Base-by-base conservation (phyloP, 2,113 vertebrate species). In the Nannobrachium achirus region DNA sequence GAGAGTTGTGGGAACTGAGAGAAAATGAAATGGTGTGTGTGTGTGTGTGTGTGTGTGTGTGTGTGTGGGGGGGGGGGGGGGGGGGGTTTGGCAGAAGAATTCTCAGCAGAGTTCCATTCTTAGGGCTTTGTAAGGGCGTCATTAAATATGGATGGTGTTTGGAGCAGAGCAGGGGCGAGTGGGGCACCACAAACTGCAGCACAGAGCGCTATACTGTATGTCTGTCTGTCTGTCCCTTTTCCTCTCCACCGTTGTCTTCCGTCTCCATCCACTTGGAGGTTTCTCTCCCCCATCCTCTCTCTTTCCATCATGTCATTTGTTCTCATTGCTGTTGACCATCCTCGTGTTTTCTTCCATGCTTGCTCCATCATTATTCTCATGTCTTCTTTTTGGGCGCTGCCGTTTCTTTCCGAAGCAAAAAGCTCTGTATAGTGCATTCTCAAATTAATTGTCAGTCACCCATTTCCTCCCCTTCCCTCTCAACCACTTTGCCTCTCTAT, bases 121-220 rank as follows among this genome's bases (percentile, higher is more conserved):
- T 82, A 75, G 64, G 69, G 84, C 84, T 90, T 89, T 91, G 83
- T 85, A 42, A 84, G 71, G 71, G 80, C 63, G 56, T 87, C 72
- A 83, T 91, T 85, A 91, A 89, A 83, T 79, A 90, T 91, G 69
- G 33, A 91, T 90, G 79, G 13, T 87, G 87, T 88, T 90, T 88
- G 74, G 81, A 87, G 83, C 81, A 80, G 84, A 84, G 76, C 65
- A 57, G 75, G 79, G 82, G 67, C 81, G 84, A 87, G 84, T 84
- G 87, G 84, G 82, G 83, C 81, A 84, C 81, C 71, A 60, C 79
- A 83, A 87, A 76, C 85, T 33, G 25, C 25, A 80, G 85, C 69
- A 69, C 71, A 56, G 44, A 2, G 10, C 56, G 4, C 51, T 59
- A 50, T 50, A 15, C n/a, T 50, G 48, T 50, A 11, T 6, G 6